Evolutionary conservation across 92 coral and sea anemone genomes (phyloP).

Genomic region (Muricea muricata): DNA sequence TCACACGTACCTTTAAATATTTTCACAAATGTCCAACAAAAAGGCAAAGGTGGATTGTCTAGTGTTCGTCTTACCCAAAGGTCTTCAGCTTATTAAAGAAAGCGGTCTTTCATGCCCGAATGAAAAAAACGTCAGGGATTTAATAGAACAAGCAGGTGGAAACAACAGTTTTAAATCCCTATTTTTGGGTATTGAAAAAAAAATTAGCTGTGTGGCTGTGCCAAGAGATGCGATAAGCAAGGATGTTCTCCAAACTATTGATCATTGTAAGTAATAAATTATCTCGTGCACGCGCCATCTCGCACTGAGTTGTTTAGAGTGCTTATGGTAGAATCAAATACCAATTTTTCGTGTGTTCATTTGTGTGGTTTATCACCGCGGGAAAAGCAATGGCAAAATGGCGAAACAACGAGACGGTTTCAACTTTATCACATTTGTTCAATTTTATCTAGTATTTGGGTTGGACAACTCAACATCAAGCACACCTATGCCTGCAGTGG

Average conservation of each 20-base stretch:
- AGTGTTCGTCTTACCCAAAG: not conserved
- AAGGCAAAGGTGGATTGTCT: not conserved
- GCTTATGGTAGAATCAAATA: too few species aligned
- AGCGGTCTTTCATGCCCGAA: not conserved
- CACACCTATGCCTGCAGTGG: too few species aligned
- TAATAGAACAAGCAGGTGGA: not conserved
- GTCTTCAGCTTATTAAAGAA: not conserved
- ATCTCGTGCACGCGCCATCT: too few species aligned
- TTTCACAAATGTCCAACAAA: not conserved
- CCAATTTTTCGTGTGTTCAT: too few species aligned
- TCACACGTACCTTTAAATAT: not conserved
- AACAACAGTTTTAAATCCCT: not conserved
- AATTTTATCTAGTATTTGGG: constrained; percentile 1
- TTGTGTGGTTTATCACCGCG: too few species aligned
- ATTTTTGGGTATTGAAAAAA: not conserved
- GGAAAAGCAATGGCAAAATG: too few species aligned
- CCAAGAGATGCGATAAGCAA: not conserved
- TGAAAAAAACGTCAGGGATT: not conserved
- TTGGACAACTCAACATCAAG: too few species aligned
- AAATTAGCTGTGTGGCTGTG: not conserved
- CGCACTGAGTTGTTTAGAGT: too few species aligned
- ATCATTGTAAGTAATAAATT: not conserved
- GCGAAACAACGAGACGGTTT: too few species aligned
- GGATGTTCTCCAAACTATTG: not conserved
- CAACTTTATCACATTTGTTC: too few species aligned